A percentile compares a stretch with the other conserved stretches of the same genome.
Conservation (phyloP, 2,113 vertebrate species). For the Fregetta grallaria region DNA sequence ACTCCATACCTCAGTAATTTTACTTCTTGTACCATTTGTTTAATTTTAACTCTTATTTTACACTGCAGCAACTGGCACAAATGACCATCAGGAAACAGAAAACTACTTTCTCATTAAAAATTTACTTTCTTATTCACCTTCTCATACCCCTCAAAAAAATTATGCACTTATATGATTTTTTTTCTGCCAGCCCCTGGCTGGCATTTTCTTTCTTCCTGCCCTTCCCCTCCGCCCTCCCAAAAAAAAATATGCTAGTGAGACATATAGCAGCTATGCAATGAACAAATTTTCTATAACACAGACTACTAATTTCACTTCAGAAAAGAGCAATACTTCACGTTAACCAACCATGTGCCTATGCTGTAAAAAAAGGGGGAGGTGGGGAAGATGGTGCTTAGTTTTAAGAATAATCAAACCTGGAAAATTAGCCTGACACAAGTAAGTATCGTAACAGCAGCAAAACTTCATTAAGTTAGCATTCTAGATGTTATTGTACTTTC, state of each 20-base stretch:
- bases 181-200: not conserved
- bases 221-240: too few species aligned
- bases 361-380: accelerated
- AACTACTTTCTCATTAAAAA: not conserved
- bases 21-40: not conserved
- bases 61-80: not conserved
- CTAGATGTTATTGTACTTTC: not conserved
- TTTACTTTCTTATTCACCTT: not conserved
- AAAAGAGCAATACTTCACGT: not conserved
- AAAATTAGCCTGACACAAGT: conserved; percentile 7
- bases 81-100: not conserved
- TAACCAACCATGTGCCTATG: not conserved
- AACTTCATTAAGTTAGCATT: conserved; percentile 1
- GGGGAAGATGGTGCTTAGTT: not conserved
- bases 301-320: not conserved
- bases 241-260: not conserved
- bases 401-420: conserved; percentile 30
- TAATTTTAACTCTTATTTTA: not conserved
- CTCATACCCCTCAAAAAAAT: not conserved
- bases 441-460: not conserved
- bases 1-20: not conserved
- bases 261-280: not conserved
- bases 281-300: not conserved
- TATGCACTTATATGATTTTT: not conserved
- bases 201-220: not conserved